Evolutionary conservation across 2,797 vertebrate genomes (phyloP).

Genomic region (Octomys mimax): DNA sequence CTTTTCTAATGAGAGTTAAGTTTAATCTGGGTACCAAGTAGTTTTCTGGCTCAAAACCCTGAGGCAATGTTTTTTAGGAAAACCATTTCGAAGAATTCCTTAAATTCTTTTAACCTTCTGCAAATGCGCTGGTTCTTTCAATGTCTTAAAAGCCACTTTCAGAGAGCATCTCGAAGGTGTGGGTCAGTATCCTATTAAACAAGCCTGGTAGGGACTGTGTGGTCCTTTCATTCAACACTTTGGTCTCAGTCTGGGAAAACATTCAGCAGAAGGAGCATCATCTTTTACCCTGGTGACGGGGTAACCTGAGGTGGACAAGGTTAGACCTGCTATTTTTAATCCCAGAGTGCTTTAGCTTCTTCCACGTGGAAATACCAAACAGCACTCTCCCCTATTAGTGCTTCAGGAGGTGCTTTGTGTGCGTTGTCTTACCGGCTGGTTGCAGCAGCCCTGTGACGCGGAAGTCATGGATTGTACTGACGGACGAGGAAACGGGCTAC

Average conservation of each 20-base stretch:
- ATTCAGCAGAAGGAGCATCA: neutral
- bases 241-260: neutral
- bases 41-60: constrained; percentile 39
- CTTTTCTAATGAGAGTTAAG: neutral
- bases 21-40: neutral
- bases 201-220: neutral
- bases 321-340: constrained; percentile 10
- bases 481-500: constrained; percentile 11
- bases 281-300: neutral
- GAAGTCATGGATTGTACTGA: neutral
- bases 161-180: neutral
- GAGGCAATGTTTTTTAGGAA: neutral
- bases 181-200: neutral
- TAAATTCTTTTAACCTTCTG: neutral
- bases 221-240: neutral
- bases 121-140: neutral
- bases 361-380: constrained; percentile 48
- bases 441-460: neutral
- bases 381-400: constrained; percentile 58
- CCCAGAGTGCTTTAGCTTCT: neutral
- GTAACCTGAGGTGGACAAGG: neutral
- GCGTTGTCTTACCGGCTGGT: constrained; percentile 26
- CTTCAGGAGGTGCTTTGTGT: constrained; percentile 41
- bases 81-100: neutral
- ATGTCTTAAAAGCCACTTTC: neutral